These are phyloP conservation scores for Procavia capensis DNA, from an alignment of 2,113 vertebrate genomes.

Conservation along the genomic window DNA sequence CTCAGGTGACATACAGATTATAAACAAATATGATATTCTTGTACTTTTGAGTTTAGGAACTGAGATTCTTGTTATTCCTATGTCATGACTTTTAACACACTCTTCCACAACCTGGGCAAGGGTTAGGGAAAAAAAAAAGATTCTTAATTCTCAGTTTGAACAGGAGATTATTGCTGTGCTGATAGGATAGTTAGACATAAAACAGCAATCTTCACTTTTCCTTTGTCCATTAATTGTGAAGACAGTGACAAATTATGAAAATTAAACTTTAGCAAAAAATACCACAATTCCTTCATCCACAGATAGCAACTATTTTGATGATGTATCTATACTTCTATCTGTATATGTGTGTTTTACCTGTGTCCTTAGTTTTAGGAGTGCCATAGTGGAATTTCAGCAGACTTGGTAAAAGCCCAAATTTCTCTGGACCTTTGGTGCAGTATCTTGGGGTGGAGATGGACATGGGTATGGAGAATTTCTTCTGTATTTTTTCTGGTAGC, in stretches of 20 bases:
- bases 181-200: neutral
- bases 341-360: neutral
- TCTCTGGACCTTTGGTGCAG: neutral
- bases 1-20: neutral
- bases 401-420: neutral
- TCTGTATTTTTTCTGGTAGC: neutral
- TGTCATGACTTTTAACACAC: neutral
- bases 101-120: neutral
- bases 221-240: neutral
- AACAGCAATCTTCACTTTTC: neutral
- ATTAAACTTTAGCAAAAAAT: neutral
- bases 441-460: neutral
- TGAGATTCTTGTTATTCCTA: neutral
- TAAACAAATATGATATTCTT: neutral
- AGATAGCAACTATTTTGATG: conserved; percentile 25
- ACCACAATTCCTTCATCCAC: neutral
- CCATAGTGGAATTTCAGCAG: conserved; percentile 29
- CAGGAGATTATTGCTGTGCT: neutral
- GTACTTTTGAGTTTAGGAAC: neutral
- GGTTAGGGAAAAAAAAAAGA: neutral
- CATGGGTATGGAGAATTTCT: neutral
- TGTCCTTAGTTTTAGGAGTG: neutral
- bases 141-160: neutral
- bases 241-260: conserved; percentile 4
- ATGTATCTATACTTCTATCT: neutral